phyloP scores from a whole-genome alignment of 2,797 vertebrate genomes.

The Acanthis flammea region DNA sequence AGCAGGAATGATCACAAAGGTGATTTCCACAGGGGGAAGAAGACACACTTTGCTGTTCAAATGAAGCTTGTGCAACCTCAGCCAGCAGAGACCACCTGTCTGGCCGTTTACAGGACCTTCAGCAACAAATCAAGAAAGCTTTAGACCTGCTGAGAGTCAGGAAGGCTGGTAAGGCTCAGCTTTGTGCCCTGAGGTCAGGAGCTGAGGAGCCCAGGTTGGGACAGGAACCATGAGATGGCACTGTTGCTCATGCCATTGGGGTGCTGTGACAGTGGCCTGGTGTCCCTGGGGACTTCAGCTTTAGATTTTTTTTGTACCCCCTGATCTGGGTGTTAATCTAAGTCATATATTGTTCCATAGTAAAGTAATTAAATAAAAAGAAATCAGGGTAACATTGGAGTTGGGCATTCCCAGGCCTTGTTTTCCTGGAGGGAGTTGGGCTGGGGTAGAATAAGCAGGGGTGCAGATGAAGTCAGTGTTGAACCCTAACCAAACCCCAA shows the following conservation, averaged over 20 bases:
- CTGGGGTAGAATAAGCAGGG: background rate
- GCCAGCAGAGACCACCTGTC: conserved; percentile 47
- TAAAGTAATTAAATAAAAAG: background rate
- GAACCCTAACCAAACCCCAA: background rate
- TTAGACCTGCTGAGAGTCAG: conserved; percentile 75
- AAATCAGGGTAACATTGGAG: background rate
- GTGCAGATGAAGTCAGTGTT: background rate
- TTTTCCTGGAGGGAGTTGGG: background rate
- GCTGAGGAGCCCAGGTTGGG: background rate
- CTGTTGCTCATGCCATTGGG: conserved; percentile 23
- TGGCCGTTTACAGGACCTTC: conserved; percentile 72
- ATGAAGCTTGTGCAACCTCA: conserved; percentile 33
- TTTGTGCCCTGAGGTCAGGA: conserved; percentile 3
- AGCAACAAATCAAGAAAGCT: conserved; percentile 64
- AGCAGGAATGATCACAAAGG: background rate
- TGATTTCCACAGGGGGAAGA: conserved; percentile 66
- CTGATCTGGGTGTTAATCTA: background rate
- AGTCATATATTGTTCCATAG: background rate
- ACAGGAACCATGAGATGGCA: conserved; percentile 70
- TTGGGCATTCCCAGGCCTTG: background rate
- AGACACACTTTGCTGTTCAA: conserved; percentile 63
- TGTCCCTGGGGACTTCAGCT: background rate
- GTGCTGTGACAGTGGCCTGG: background rate
- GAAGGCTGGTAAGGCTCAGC: conserved; percentile 76
- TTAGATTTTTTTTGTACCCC: background rate